Evolutionary conservation across 2,797 vertebrate species (phyloP).

Genomic region (Sparidentex hasta): DNA sequence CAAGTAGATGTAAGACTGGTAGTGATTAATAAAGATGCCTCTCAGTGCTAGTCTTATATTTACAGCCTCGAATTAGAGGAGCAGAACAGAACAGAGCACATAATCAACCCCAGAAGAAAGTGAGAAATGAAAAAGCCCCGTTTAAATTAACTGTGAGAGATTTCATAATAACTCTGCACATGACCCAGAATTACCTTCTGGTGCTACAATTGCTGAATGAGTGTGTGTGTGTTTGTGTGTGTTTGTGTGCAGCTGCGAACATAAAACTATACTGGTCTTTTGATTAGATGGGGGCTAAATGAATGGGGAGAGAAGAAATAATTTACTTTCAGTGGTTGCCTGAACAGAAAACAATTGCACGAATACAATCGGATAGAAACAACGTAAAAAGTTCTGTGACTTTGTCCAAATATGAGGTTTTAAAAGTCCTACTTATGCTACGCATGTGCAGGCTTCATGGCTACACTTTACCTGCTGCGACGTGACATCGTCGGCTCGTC

Average conservation of each 20-base stretch:
- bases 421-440: too few relatives aligned
- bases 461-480: too few relatives aligned
- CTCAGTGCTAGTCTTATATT: slow-evolving; percentile 28
- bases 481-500: too few relatives aligned
- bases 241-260: background rate
- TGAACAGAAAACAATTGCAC: too few relatives aligned
- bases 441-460: too few relatives aligned
- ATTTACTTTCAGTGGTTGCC: too few relatives aligned
- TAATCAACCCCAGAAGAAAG: background rate
- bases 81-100: background rate
- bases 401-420: too few relatives aligned
- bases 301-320: too few relatives aligned
- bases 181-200: background rate
- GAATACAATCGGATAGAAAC: too few relatives aligned
- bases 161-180: slow-evolving; percentile 7
- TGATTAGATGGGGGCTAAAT: too few relatives aligned
- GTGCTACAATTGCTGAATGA: background rate
- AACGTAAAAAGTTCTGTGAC: too few relatives aligned
- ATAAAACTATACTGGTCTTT: background rate
- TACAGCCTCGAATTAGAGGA: slow-evolving; percentile 6
- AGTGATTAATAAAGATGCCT: slow-evolving; percentile 10
- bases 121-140: slow-evolving; percentile 8
- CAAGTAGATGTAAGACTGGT: background rate
- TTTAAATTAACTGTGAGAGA: slow-evolving; percentile 20
- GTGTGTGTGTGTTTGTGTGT: background rate